These are phyloP conservation scores for Drosophila jambulina DNA, from an alignment of 1,140 invertebrate genomes.

Conservation along the genomic window DNA sequence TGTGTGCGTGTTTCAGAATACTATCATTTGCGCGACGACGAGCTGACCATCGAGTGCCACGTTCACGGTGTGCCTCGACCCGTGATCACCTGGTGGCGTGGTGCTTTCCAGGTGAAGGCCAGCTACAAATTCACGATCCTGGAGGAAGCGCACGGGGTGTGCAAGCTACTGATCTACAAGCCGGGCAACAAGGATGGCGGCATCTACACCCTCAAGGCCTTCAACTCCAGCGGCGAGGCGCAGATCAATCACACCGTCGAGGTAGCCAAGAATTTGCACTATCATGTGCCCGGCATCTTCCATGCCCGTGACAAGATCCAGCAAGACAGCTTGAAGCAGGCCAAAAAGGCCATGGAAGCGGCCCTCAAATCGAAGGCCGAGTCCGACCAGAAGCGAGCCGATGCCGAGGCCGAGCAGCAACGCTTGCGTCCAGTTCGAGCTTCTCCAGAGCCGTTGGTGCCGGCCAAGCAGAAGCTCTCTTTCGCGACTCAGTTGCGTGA, in stretches of 20 bases:
- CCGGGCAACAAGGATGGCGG: slow-evolving; percentile 87
- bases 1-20: slow-evolving; percentile 69
- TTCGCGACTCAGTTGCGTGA: slow-evolving; percentile 94
- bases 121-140: slow-evolving; percentile 84
- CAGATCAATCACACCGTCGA: slow-evolving; percentile 80
- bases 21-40: slow-evolving; percentile 83
- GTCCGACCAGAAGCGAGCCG: slow-evolving; percentile 75
- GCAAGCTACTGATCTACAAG: slow-evolving; percentile 88
- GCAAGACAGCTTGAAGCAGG: slow-evolving; percentile 74
- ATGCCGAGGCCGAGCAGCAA: slow-evolving; percentile 68
- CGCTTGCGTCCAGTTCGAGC: slow-evolving; percentile 57
- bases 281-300: slow-evolving; percentile 79
- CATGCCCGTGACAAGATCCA: slow-evolving; percentile 73
- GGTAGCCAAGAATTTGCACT: slow-evolving; percentile 78
- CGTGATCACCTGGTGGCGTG: slow-evolving; percentile 77
- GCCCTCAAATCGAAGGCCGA: slow-evolving; percentile 73
- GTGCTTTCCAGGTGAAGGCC: slow-evolving; percentile 75
- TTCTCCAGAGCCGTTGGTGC: slow-evolving; percentile 72
- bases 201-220: slow-evolving; percentile 88
- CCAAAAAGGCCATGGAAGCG: slow-evolving; percentile 71
- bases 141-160: slow-evolving; percentile 83
- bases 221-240: slow-evolving; percentile 89
- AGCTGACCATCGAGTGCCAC: slow-evolving; percentile 82
- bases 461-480: slow-evolving; percentile 77
- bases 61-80: slow-evolving; percentile 79